Evolutionary conservation across 2,113 vertebrate species (phyloP).

Genomic region (Platycercus adscitus): DNA sequence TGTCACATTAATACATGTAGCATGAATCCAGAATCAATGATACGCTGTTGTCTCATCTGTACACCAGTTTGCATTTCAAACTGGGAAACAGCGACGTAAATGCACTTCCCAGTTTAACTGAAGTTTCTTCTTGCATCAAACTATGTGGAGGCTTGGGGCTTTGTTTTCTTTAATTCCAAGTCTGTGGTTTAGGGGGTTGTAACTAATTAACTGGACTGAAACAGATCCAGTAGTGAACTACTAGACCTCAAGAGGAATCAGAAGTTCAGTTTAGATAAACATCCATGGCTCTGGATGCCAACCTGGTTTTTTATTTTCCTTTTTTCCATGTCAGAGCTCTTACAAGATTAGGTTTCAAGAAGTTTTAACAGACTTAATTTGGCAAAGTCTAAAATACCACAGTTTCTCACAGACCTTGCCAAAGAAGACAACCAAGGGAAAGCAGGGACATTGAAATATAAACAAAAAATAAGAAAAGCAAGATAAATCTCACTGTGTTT

Average conservation of each 20-base stretch:
- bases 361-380: constrained; percentile 37
- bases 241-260: constrained; percentile 47
- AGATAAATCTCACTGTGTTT: neutral
- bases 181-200: constrained; percentile 43
- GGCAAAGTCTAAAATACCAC: neutral
- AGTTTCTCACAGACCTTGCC: constrained; percentile 6
- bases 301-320: neutral
- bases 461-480: neutral
- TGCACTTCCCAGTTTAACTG: neutral
- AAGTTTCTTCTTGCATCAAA: constrained; percentile 31
- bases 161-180: constrained; percentile 44
- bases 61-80: neutral
- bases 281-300: constrained; percentile 30
- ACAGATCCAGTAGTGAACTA: constrained; percentile 53
- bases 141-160: neutral
- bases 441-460: neutral
- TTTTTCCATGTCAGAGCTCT: constrained; percentile 2
- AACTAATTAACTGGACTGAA: constrained; percentile 60
- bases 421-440: neutral
- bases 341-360: constrained; percentile 53
- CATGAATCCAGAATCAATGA: constrained; percentile 4
- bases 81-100: neutral
- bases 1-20: neutral
- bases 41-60: neutral
- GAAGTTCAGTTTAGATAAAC: constrained; percentile 55